Base-by-base conservation (phyloP, 92 coral and sea anemone genomes). In the Porites rus region DNA sequence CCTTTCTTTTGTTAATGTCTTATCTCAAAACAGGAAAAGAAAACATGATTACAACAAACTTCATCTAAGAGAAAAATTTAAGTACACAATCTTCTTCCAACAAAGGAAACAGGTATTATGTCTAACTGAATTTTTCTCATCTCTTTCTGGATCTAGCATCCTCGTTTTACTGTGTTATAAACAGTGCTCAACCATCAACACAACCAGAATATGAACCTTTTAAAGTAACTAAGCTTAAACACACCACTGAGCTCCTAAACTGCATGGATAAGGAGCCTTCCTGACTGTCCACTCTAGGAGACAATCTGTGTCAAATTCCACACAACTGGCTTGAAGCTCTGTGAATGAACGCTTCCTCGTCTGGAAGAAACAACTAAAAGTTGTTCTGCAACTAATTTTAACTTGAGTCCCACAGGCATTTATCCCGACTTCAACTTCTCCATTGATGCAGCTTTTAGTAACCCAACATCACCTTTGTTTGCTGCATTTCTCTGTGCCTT, bases 381-480 rank as follows among this genome's bases (percentile, higher is more conserved):
- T 21, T 64, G 19, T 4, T 2, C 10, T 5, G 60, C 9, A 50
- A 56, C 14, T n/a, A 18, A 38, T 13, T 18, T 21, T 16, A 80
- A 10, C 22, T 11, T 4, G 51, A 11, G 43, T 9, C 50, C 1
- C 52, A 31, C 71, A 31, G 58, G 62, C 17, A 7, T 79, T 74
- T 71, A 83, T 10, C 93, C 93, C 65, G 93, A 84, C 43, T 91
- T 91, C 70, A 91, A 66, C 63, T 91, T 91, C 76, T 91, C 91
- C 68, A 63, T 61, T 20, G 85, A 87, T 8, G 88, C 22, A 22
- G 88, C 70, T 28, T 21, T 28, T n/a, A 61, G 68, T 14, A 62
- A 24, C 1, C 12, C 76, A 66, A 28, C 60, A 21, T 81, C 77
- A 22, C 59, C 21, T 77, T 85, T 68, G 82, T 59, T 58, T 52